Evolutionary conservation across 92 coral and sea anemone genomes (phyloP).

Genomic region (Isaurus tuberculatus): DNA sequence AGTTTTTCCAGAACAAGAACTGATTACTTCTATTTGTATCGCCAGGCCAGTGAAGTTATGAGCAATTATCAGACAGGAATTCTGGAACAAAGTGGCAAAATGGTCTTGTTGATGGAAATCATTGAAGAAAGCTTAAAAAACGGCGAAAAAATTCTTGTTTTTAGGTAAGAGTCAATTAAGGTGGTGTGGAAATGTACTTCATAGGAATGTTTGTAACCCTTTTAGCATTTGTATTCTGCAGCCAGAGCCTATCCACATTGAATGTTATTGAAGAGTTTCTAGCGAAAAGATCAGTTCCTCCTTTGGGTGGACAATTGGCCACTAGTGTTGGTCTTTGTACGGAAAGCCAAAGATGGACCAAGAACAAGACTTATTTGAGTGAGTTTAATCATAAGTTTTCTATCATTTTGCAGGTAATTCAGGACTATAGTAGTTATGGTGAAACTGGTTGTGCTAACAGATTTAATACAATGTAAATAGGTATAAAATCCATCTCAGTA

Average conservation of each 20-base stretch:
- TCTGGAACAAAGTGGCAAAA: slow-evolving; percentile 87
- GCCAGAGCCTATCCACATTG: slow-evolving; percentile 95
- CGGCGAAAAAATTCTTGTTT: slow-evolving; percentile 82
- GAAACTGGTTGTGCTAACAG: no score
- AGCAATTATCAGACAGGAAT: slow-evolving; percentile 78
- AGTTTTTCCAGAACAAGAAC: no score
- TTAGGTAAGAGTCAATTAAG: slow-evolving; percentile 65
- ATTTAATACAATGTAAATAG: no score
- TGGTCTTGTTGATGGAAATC: slow-evolving; percentile 85
- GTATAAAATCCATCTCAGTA: no score
- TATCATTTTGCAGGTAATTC: no score
- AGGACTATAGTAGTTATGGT: no score
- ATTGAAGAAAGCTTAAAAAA: slow-evolving; percentile 79
- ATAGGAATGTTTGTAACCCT: no score
- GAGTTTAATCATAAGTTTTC: slow-evolving; percentile 24
- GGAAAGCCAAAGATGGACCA: slow-evolving; percentile 81
- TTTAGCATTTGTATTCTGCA: slow-evolving; percentile 30
- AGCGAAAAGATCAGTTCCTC: slow-evolving; percentile 77
- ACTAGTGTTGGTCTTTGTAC: slow-evolving; percentile 27
- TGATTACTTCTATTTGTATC: neutral
- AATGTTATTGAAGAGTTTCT: slow-evolving; percentile 92
- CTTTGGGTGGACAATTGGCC: slow-evolving; percentile 72
- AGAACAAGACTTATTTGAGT: slow-evolving; percentile 93
- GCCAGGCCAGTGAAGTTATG: slow-evolving; percentile 85
- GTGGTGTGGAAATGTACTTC: no score